Percentiles rank a stretch among this genome's conserved stretches.
Conservation (phyloP, 2,797 vertebrate genomes). For the Danio kyathit region DNA sequence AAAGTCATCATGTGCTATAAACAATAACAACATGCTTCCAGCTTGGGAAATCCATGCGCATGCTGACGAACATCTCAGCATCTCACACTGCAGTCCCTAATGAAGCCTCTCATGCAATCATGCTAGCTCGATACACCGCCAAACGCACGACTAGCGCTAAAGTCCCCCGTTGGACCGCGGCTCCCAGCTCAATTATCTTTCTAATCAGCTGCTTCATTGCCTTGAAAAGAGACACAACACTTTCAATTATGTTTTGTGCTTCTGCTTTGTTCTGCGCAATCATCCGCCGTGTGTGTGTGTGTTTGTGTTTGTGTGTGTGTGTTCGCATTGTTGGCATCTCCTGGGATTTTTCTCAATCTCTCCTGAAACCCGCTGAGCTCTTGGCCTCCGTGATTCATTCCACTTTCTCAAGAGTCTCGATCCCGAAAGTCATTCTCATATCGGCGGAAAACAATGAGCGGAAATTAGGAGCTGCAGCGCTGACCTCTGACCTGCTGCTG, state of each 20-base stretch:
- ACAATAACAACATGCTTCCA: neutral
- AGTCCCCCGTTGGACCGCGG: slow-evolving; percentile 68
- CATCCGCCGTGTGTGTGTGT: slow-evolving; percentile 31
- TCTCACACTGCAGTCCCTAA: slow-evolving; percentile 24
- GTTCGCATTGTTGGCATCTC: slow-evolving; percentile 36
- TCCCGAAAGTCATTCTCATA: slow-evolving; percentile 49
- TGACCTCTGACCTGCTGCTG: slow-evolving; percentile 48
- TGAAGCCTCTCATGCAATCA: slow-evolving; percentile 56
- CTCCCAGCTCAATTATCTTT: slow-evolving; percentile 76
- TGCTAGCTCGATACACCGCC: slow-evolving; percentile 53
- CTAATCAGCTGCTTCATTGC: slow-evolving; percentile 71
- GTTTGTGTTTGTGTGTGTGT: neutral
- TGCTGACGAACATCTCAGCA: slow-evolving; percentile 39
- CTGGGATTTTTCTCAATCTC: slow-evolving; percentile 43
- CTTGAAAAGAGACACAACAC: slow-evolving; percentile 56
- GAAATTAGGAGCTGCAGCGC: slow-evolving; percentile 50
- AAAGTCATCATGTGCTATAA: too few relatives aligned
- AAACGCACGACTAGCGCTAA: slow-evolving; percentile 37
- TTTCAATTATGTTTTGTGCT: slow-evolving; percentile 69
- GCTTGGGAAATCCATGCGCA: slow-evolving; percentile 44
- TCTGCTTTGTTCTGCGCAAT: slow-evolving; percentile 56
- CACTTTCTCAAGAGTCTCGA: slow-evolving; percentile 48
- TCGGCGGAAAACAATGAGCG: slow-evolving; percentile 65
- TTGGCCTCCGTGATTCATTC: slow-evolving; percentile 43
- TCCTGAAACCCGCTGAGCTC: slow-evolving; percentile 20